Evolutionary conservation across 2,888 invertebrate genomes (phyloP).

Genomic region (Stramonita haemastoma): DNA sequence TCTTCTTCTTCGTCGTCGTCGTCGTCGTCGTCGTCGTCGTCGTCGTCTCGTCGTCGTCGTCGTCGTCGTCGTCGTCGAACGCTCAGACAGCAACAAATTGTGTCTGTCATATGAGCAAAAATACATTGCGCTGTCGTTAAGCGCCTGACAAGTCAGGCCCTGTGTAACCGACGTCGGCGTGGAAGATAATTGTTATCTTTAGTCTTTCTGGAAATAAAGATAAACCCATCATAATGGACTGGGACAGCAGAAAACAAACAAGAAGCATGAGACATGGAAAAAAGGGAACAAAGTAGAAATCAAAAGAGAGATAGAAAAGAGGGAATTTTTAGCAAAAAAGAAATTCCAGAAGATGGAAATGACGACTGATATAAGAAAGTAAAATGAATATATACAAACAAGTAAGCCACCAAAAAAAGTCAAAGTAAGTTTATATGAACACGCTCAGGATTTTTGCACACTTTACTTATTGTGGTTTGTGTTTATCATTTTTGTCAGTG

Average conservation of each 20-base stretch:
- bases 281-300: not conserved
- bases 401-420: too few relatives aligned
- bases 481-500: too few relatives aligned
- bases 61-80: not conserved
- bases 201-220: not conserved
- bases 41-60: too few relatives aligned
- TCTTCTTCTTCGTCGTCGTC: too few relatives aligned
- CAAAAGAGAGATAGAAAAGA: not conserved
- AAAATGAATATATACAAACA: too few relatives aligned
- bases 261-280: not conserved
- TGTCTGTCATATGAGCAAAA: not conserved
- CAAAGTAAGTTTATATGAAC: too few relatives aligned
- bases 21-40: too few relatives aligned
- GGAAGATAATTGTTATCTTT: not conserved
- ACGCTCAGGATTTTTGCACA: too few relatives aligned
- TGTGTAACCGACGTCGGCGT: not conserved
- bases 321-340: not conserved
- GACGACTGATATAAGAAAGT: too few relatives aligned
- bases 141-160: not conserved
- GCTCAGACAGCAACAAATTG: not conserved
- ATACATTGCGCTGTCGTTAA: not conserved
- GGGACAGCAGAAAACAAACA: not conserved
- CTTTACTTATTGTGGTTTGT: too few relatives aligned
- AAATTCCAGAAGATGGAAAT: too few relatives aligned
- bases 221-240: not conserved